Percentiles rank a stretch among this genome's conserved stretches.
Evolutionary conservation across 2,113 vertebrate genomes (phyloP).

Genomic region (Microtus richardsoni): DNA sequence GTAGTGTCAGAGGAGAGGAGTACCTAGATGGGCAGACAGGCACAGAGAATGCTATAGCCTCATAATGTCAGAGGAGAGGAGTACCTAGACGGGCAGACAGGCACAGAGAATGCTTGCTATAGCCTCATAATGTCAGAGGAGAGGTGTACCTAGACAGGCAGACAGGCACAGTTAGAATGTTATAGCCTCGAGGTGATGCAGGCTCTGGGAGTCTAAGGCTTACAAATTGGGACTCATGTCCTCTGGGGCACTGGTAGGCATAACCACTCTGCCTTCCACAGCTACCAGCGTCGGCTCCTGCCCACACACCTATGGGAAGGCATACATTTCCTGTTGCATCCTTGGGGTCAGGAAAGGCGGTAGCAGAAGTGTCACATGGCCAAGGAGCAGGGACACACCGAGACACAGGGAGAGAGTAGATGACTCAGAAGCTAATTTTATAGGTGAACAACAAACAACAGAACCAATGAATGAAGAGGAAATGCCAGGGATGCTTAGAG

Average conservation of each 20-base stretch:
- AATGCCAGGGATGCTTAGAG: neutral
- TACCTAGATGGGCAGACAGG: neutral
- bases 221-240: rapidly evolving
- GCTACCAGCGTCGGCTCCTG: too few species aligned
- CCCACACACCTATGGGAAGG: neutral
- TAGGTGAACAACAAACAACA: neutral
- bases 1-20: too few species aligned
- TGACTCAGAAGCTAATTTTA: neutral
- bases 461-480: neutral
- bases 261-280: neutral
- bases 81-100: neutral
- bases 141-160: neutral
- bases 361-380: neutral
- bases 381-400: neutral
- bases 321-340: neutral
- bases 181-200: too few species aligned
- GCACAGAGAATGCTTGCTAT: rapidly evolving
- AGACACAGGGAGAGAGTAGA: too few species aligned
- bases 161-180: neutral
- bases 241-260: neutral
- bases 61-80: too few species aligned
- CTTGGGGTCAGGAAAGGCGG: neutral
- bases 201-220: neutral
- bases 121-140: too few species aligned
- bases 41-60: neutral